Evolutionary conservation across 2,797 vertebrate genomes (phyloP), one percentile per base, ranked within the genome.

Genomic region (Sebastolobus altivelis): DNA sequence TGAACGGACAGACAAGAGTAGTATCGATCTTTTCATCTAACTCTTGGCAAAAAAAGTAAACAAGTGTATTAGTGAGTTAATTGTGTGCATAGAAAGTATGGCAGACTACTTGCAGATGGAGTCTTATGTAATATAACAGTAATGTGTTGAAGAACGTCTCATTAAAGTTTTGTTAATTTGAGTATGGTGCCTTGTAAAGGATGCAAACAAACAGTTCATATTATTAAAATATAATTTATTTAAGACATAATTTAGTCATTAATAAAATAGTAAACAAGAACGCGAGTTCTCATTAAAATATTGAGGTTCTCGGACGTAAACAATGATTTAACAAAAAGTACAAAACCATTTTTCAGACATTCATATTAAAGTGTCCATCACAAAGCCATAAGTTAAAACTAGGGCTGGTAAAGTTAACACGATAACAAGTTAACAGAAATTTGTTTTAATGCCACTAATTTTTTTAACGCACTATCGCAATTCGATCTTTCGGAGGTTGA

Each of bases 181-280:
- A 79, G 10, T 22, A 7, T 55, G 4, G n/a, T 49, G 38, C 7
- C 9, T 37, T 29, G 49, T 59, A 55, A 29, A 66, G 8, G 1
- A 55, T 35, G n/a, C 14, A 65, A 72, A 52, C 0, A 72, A 79
- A 38, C 22, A 18, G 18, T 6, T 78, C 1, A 22, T 63, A 25
- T 62, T 65, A 70, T 71, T 38, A 75, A 88, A 90, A 88, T 77
- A 88, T 52, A 80, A 80, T 91, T 91, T 89, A 88, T 88, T 90
- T 12, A 77, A 79, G 65, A 56, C 58, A 86, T 79, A 81, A 83
- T 76, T 80, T 84, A 89, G 12, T 72, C 14, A 37, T 66, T 65
- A 61, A 71, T 73, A 72, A 87, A 88, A 77, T 67, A 66, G 49
- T 38, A 65, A 54, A 67, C 22, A 62, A 43, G 14, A 20, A 8